Conservation (phyloP, 2,888 invertebrate species). For the Anticlea derivata region DNA sequence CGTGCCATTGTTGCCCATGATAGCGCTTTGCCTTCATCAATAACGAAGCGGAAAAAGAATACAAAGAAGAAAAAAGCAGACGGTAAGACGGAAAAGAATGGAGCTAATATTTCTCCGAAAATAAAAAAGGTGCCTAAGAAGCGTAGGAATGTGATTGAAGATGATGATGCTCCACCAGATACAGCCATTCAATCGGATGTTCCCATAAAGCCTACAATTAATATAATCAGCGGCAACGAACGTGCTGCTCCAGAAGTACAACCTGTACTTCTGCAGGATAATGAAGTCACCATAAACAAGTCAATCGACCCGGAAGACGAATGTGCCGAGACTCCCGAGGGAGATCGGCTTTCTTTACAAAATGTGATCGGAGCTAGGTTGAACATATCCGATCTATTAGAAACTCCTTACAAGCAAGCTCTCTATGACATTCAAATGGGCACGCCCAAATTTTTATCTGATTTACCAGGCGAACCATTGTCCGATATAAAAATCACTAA, state of each 20-base stretch:
- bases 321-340: conserved; percentile 67
- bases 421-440: conserved; percentile 77
- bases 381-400: conserved; percentile 78
- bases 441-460: conserved; percentile 81
- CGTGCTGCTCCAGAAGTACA: conserved; percentile 25
- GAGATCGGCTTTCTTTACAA: conserved; percentile 65
- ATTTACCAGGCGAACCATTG: conserved; percentile 69
- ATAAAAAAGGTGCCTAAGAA: conserved; percentile 41
- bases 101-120: conserved; percentile 35
- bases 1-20: conserved; percentile 52
- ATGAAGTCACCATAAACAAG: conserved; percentile 47
- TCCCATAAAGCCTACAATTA: conserved; percentile 60
- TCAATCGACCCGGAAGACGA: conserved; percentile 47
- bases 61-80: conserved; percentile 40
- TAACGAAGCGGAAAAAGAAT: conserved; percentile 38
- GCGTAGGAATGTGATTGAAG: conserved; percentile 41
- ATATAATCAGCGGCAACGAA: conserved; percentile 49
- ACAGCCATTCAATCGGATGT: conserved; percentile 19
- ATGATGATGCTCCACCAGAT: conserved; percentile 32
- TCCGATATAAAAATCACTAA: conserved; percentile 84
- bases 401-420: conserved; percentile 84
- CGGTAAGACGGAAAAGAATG: conserved; percentile 29
- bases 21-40: conserved; percentile 31
- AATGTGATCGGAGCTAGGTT: conserved; percentile 73
- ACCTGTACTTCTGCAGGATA: conserved; percentile 2